Evolutionary conservation across 2,888 invertebrate genomes (phyloP), one percentile per base, ranked within the genome.

Genomic region (Mythimna lalbum): DNA sequence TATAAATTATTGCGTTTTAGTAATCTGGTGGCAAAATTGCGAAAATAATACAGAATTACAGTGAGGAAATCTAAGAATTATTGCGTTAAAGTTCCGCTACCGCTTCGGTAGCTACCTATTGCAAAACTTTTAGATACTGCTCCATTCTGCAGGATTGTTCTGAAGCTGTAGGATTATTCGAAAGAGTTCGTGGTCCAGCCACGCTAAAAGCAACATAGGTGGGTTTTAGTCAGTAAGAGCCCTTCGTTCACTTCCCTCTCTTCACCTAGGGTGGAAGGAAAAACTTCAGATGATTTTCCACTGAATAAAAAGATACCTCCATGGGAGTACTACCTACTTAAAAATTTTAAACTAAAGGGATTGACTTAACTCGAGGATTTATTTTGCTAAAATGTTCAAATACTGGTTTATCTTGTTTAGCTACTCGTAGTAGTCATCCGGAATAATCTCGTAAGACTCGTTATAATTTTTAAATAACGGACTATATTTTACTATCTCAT

Each of bases 31-130:
- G 60, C 19, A 63, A 66, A 67, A 61, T 50, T n/a, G 12, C 14
- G 55, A 65, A 63, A 72, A 53, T 47, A 43, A 57, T 61, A 39
- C 7, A 61, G 62, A 68, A 67, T 55, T n/a, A 59, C 36, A 63
- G 33, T 80, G 47, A 69, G 43, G 71, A 63, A 75, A 73, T 71
- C 47, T 19, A 47, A 67, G 36, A 67, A 49, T 55, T 27, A 64
- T 78, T 80, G 59, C 55, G 43, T 67, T 69, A 27, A 55, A 21
- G 23, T 69, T 73, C 57, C 66, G 68, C 61, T 78, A 76, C 47
- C 43, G 63, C 31, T 62, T 62, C 61, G 52, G 62, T 36, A 27
- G 9, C 2, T 33, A 31, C n/a, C 7, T 33, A 19, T 72, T 81
- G 55, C 57, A 60, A 73, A 73, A 72, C 21, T 23, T 56, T 36